Evolutionary conservation across 2,888 invertebrate genomes (phyloP).

Genomic region (Aphidoletes aphidimyza): DNA sequence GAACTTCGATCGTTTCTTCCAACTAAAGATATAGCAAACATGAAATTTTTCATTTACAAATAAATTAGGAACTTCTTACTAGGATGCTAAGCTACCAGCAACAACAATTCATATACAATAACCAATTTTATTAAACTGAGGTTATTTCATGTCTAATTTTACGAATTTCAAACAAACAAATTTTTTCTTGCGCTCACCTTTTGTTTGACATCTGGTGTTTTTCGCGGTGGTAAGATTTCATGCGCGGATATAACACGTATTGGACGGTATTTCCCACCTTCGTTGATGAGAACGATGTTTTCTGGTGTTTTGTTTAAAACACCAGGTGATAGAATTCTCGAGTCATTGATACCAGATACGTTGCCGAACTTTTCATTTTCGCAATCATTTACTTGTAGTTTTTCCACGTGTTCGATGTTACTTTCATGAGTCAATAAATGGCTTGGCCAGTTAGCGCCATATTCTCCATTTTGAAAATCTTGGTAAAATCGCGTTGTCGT

Average conservation of each 20-base stretch:
- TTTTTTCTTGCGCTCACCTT: no score
- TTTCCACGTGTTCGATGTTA: no score
- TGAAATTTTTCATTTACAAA: no score
- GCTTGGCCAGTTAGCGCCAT: not conserved
- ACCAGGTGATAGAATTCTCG: not conserved
- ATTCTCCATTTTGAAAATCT: not conserved
- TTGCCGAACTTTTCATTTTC: not conserved
- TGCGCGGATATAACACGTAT: not conserved
- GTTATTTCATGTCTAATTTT: no score
- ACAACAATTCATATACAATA: no score
- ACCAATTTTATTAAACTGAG: no score
- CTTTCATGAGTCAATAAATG: not conserved
- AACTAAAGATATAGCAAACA: no score
- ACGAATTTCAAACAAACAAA: no score
- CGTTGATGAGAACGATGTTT: not conserved
- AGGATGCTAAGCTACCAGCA: no score
- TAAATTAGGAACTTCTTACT: no score
- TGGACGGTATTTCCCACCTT: not conserved
- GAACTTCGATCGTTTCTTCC: not conserved
- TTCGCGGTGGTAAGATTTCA: not conserved
- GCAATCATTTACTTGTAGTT: no score
- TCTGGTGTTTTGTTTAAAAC: not conserved
- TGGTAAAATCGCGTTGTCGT: not conserved
- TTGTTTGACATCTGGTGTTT: not conserved
- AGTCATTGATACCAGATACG: not conserved